Percentiles rank a stretch among this genome's conserved stretches.
Conservation (phyloP, 2,888 invertebrate genomes). For the Apamea crenata region DNA sequence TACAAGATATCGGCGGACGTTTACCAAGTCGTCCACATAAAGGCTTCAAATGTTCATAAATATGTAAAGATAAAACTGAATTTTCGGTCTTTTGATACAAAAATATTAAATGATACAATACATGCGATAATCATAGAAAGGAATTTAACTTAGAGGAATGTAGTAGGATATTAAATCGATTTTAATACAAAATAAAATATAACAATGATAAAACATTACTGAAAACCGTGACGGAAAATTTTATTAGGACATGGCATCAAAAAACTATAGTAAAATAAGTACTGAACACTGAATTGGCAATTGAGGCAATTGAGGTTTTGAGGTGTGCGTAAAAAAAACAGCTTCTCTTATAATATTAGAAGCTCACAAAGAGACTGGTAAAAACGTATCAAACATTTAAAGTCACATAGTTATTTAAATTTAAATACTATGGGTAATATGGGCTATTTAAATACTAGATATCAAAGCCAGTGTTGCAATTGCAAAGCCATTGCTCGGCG, state of each 20-base stretch:
- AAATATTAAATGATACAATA: not conserved
- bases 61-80: not conserved
- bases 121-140: not conserved
- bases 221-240: slow-evolving; percentile 4
- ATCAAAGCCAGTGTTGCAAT: slow-evolving; percentile 9
- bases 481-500: not conserved
- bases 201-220: not conserved
- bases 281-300: slow-evolving; percentile 12
- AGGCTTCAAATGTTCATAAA: not conserved
- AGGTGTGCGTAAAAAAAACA: not conserved
- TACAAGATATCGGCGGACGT: not conserved
- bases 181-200: not conserved
- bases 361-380: slow-evolving; percentile 23
- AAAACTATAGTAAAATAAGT: not conserved
- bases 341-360: slow-evolving; percentile 13
- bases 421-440: not conserved
- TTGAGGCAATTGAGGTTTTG: not conserved
- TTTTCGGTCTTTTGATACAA: not conserved
- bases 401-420: not conserved
- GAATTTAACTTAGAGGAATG: not conserved
- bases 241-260: slow-evolving; percentile 5
- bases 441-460: slow-evolving; percentile 7
- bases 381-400: slow-evolving; percentile 46
- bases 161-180: not conserved
- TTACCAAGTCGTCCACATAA: not conserved